phyloP scores from a whole-genome alignment of 2,888 invertebrate genomes.

The Crepidodera aurea region DNA sequence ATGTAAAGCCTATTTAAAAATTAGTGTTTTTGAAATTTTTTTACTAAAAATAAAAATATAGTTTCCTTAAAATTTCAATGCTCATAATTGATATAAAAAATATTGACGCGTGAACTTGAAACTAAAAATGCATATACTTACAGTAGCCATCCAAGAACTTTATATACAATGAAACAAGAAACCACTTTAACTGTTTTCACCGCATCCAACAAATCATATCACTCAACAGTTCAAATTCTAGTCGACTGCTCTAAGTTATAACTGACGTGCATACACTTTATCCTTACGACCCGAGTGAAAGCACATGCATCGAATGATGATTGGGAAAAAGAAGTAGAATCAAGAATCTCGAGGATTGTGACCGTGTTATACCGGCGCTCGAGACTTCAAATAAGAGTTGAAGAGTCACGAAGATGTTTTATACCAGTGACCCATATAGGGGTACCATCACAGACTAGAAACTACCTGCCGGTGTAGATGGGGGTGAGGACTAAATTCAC shows the following conservation, averaged over 20 bases:
- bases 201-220: background rate
- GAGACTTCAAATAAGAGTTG: conserved; percentile 54
- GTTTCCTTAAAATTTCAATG: too few species aligned
- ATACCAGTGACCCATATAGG: conserved; percentile 56
- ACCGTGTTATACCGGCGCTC: conserved; percentile 56
- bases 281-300: background rate
- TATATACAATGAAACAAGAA: background rate
- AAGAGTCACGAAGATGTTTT: conserved; percentile 53
- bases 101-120: too few species aligned
- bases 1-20: too few species aligned
- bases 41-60: too few species aligned
- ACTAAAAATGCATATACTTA: background rate
- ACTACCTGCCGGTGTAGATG: conserved; percentile 28
- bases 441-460: conserved; percentile 29
- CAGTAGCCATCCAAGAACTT: background rate
- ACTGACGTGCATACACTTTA: background rate
- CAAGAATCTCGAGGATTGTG: background rate
- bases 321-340: background rate
- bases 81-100: too few species aligned
- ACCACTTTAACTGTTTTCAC: background rate
- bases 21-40: too few species aligned
- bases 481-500: conserved; percentile 41
- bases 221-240: background rate
- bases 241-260: background rate
- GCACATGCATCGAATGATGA: conserved; percentile 4